phyloP scores from a whole-genome alignment of 2,113 vertebrate genomes.

The Syngnathoides biaculeatus region DNA sequence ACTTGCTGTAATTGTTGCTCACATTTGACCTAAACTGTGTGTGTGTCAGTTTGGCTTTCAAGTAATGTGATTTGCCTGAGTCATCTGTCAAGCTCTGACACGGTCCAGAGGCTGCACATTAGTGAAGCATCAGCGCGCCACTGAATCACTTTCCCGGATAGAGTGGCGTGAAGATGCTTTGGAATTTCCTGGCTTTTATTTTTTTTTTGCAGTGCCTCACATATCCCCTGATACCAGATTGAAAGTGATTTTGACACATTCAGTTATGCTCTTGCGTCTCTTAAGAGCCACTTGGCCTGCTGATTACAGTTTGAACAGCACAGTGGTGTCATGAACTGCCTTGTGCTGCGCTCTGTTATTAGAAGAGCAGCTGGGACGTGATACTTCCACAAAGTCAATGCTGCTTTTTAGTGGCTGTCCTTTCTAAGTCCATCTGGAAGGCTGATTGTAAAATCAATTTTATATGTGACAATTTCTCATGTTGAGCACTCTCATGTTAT shows the following conservation, averaged over 20 bases:
- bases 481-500: constrained; percentile 42
- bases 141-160: constrained; percentile 36
- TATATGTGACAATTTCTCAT: constrained; percentile 38
- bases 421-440: constrained; percentile 20
- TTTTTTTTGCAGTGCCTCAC: constrained; percentile 32
- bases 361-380: constrained; percentile 25
- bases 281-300: constrained; percentile 14
- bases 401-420: constrained; percentile 30
- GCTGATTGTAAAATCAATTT: constrained; percentile 43
- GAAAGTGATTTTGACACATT: constrained; percentile 14
- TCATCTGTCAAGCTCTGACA: constrained; percentile 31
- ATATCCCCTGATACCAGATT: constrained; percentile 50
- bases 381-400: constrained; percentile 28
- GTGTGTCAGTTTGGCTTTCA: constrained; percentile 47
- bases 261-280: constrained; percentile 9
- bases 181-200: constrained; percentile 25
- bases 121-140: constrained; percentile 41
- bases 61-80: constrained; percentile 30
- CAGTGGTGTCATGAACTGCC: constrained; percentile 24
- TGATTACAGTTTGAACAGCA: constrained; percentile 23
- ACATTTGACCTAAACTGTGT: constrained; percentile 23
- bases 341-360: constrained; percentile 19
- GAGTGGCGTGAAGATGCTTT: constrained; percentile 39
- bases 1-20: constrained; percentile 26
- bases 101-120: constrained; percentile 32